A percentile compares a stretch with the other conserved stretches of the same genome.
phyloP scores from a whole-genome alignment of 2,113 vertebrate species.

The Rynchops niger region DNA sequence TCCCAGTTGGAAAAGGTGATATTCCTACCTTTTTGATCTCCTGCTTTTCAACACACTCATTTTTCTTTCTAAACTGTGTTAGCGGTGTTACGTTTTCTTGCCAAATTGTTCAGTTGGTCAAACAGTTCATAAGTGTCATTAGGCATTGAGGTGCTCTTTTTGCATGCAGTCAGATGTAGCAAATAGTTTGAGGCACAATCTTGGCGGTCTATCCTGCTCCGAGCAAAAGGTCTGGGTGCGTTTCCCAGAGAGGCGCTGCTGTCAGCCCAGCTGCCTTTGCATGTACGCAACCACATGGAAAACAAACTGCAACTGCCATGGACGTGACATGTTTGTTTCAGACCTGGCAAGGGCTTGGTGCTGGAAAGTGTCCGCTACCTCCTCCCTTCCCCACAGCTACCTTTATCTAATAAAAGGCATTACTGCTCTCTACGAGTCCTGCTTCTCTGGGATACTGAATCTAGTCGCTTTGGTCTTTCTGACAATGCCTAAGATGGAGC shows the following conservation, averaged over 20 bases:
- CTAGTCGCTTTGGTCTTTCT: background rate
- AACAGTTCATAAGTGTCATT: background rate
- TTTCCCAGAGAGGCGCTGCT: background rate
- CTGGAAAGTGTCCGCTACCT: background rate
- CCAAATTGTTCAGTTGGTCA: background rate
- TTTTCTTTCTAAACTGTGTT: background rate
- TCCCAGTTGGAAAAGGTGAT: background rate
- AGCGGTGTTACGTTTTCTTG: background rate
- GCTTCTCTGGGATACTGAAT: background rate
- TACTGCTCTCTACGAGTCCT: background rate
- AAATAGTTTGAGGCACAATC: background rate
- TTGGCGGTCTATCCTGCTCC: background rate
- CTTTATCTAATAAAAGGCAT: background rate
- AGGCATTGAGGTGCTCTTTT: background rate
- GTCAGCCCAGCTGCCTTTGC: background rate
- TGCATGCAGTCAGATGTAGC: background rate
- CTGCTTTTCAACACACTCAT: background rate
- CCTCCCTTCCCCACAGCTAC: rapidly evolving
- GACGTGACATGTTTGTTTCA: background rate
- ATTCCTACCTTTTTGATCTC: background rate
- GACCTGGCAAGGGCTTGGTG: background rate
- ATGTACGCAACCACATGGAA: background rate
- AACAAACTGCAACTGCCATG: background rate
- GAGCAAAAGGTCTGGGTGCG: rapidly evolving
- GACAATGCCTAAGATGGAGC: background rate